Conservation (phyloP, 2,888 invertebrate genomes). For the Andrena dorsata region DNA sequence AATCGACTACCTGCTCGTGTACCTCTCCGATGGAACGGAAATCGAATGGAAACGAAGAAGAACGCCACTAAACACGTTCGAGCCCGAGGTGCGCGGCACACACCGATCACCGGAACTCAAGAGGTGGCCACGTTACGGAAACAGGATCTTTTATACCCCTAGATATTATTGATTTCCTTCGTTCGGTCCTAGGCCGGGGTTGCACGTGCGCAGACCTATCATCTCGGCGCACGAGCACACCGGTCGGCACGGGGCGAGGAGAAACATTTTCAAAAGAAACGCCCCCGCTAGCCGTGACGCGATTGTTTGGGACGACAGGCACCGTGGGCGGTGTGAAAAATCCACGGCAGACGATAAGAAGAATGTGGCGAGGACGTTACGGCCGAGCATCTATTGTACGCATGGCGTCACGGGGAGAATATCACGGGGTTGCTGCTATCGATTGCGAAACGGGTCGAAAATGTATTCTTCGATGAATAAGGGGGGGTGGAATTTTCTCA, state of each 20-base stretch:
- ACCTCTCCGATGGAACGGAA: slow-evolving; percentile 58
- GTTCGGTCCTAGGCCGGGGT: slow-evolving; percentile 44
- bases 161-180: slow-evolving; percentile 77
- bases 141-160: slow-evolving; percentile 78
- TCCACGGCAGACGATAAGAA: neutral
- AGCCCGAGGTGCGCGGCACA: slow-evolving; percentile 61
- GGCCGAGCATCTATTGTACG: neutral
- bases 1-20: slow-evolving; percentile 63
- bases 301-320: neutral
- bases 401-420: too few relatives aligned
- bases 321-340: neutral
- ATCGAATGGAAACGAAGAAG: slow-evolving; percentile 54
- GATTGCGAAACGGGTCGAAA: too few relatives aligned
- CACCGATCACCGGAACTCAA: slow-evolving; percentile 72
- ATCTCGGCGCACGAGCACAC: slow-evolving; percentile 54
- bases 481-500: too few relatives aligned
- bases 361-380: neutral
- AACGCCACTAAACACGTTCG: slow-evolving; percentile 65
- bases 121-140: slow-evolving; percentile 69
- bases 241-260: neutral
- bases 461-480: too few relatives aligned
- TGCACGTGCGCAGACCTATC: slow-evolving; percentile 68
- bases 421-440: too few relatives aligned
- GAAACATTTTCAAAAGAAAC: slow-evolving; percentile 18
- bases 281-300: neutral